A percentile compares a stretch with the other conserved stretches of the same genome.
These are phyloP conservation scores for Pachypanchax playfairii DNA, from an alignment of 2,113 vertebrate species.

Conservation along the genomic window DNA sequence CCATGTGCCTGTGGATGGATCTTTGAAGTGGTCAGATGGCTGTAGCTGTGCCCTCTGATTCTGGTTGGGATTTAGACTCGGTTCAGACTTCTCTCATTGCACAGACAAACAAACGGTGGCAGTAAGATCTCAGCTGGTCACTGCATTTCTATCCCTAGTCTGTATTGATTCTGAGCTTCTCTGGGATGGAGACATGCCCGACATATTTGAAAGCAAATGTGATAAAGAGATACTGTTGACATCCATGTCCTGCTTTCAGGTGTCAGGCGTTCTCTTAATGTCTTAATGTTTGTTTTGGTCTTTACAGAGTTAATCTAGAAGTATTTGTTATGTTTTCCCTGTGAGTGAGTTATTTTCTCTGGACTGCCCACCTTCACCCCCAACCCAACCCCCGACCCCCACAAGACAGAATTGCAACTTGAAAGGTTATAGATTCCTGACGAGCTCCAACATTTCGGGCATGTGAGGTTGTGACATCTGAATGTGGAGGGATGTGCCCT, in stretches of 20 bases:
- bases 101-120: slow-evolving; percentile 5
- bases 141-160: slow-evolving; percentile 22
- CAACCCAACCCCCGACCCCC: no score
- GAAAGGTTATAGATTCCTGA: no score
- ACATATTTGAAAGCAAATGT: slow-evolving; percentile 7
- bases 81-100: slow-evolving; percentile 49
- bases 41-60: slow-evolving; percentile 44
- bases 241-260: slow-evolving; percentile 12
- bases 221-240: background rate
- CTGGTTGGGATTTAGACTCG: slow-evolving; percentile 30
- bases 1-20: slow-evolving; percentile 45
- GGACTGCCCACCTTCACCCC: no score
- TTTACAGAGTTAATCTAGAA: slow-evolving; percentile 7
- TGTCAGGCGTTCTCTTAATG: slow-evolving; percentile 4
- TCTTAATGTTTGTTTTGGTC: slow-evolving; percentile 20
- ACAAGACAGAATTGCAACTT: no score
- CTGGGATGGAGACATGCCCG: background rate
- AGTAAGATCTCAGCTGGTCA: slow-evolving; percentile 14
- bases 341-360: slow-evolving; percentile 4
- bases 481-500: background rate
- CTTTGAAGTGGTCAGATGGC: slow-evolving; percentile 69
- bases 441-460: no score
- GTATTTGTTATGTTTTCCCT: slow-evolving; percentile 19
- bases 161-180: background rate
- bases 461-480: no score